Evolutionary conservation across 2,113 vertebrate genomes (phyloP).

Genomic region (Tauraco erythrolophus): DNA sequence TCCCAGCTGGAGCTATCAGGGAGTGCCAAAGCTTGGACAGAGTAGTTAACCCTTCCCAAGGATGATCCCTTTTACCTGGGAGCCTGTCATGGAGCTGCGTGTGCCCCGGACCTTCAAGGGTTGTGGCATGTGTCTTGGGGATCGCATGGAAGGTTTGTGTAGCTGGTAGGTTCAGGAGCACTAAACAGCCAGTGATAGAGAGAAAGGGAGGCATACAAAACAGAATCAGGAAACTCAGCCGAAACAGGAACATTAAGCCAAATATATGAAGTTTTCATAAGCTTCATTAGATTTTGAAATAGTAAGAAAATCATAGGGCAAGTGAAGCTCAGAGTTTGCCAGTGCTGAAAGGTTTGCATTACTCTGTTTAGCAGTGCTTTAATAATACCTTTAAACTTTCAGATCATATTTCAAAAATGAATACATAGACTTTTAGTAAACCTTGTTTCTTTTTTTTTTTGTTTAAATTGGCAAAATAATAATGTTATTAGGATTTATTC

Average conservation of each 20-base stretch:
- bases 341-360: background rate
- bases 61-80: background rate
- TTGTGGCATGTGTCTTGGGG: rapidly evolving
- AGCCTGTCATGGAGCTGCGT: background rate
- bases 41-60: background rate
- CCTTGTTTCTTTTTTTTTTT: background rate
- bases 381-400: background rate
- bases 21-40: background rate
- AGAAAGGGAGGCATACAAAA: background rate
- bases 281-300: background rate
- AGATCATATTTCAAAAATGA: background rate
- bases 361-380: background rate
- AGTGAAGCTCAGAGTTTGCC: background rate
- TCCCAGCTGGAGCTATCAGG: background rate
- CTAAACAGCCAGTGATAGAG: background rate
- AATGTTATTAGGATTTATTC: background rate
- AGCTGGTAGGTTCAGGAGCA: background rate
- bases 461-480: constrained; percentile 2
- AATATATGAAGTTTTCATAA: background rate
- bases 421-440: background rate
- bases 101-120: rapidly evolving
- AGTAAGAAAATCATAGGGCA: background rate
- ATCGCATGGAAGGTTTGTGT: background rate
- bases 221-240: no score
- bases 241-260: background rate